These are phyloP conservation scores for Thaumetopoea pityocampa DNA, from an alignment of 1,140 invertebrate genomes.

Conservation along the genomic window DNA sequence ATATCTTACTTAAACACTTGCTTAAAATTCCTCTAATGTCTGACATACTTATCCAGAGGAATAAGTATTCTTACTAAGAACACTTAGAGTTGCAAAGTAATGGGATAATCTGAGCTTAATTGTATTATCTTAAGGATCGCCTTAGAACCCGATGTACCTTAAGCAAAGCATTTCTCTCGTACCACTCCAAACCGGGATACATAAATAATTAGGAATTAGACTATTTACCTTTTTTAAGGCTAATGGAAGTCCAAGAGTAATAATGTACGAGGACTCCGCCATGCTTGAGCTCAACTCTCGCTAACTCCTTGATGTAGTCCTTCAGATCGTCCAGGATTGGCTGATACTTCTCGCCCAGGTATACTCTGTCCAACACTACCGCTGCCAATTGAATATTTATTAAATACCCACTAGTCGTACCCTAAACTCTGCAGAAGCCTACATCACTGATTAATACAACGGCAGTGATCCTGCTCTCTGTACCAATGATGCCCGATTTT, in stretches of 20 bases:
- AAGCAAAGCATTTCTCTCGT: background rate
- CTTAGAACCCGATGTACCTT: too few relatives aligned
- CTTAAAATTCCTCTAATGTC: too few relatives aligned
- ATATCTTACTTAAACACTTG: too few relatives aligned
- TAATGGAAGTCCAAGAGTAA: conserved; percentile 79
- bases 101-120: too few relatives aligned
- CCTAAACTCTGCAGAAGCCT: background rate
- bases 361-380: conserved; percentile 79
- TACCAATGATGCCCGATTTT: too few relatives aligned
- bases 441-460: background rate
- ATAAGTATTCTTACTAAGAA: too few relatives aligned
- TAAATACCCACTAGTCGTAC: too few relatives aligned
- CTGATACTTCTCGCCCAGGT: conserved; percentile 77
- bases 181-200: background rate
- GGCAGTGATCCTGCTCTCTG: too few relatives aligned
- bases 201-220: background rate
- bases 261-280: conserved; percentile 79
- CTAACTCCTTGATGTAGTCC: conserved; percentile 77
- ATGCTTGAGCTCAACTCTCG: conserved; percentile 78
- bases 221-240: conserved; percentile 78
- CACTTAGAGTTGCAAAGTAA: too few relatives aligned
- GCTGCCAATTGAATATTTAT: conserved; percentile 52
- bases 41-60: too few relatives aligned
- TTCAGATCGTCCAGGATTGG: conserved; percentile 76
- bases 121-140: too few relatives aligned